Evolutionary conservation across 1,140 invertebrate genomes (phyloP), one percentile per base, ranked within the genome.

Genomic region (Asbolus verrucosus): DNA sequence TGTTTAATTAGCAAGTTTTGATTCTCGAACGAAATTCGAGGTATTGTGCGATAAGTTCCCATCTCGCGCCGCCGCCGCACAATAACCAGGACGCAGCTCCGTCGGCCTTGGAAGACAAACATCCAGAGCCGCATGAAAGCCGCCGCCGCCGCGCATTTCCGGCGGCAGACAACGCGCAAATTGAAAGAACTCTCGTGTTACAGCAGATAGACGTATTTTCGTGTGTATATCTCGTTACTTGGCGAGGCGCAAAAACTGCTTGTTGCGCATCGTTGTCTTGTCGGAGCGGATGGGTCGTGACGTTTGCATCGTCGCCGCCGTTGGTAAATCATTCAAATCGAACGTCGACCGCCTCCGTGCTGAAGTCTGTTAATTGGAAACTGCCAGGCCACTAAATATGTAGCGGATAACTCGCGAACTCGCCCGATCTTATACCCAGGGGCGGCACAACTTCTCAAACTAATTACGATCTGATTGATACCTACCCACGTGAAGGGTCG

Each of bases 401-500:
- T 69, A 24, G 67, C 36, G 61, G 61, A 69, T 69, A 69, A 69
- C 59, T 36, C 30, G 59, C 33, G 67, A 69, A 63, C 67, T 62
- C 67, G 54, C 21, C 8, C 8, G 60, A 46, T 63, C 39, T 54
- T 24, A 39, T 33, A 31, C 68, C 59, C 61, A 31, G 68, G 38
- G 62, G 41, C 36, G 30, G 68, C 46, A 21, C 68, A 70, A 70
- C 68, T 70, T 70, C 43, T 46, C 13, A 50, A 70, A 70, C 68
- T 70, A 70, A 70, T 70, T 70, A 70, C 27, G 13, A 13, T 13
- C 62, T 70, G 68, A 70, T 70, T 70, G 68, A 70, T 70, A 54
- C 68, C 46, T 43, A 38, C 59, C 24, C 21, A 59, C 39, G 41
- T 46, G 3, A 4, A 8, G 24, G 24, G 24, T 27, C 24, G 24